phyloP scores from a whole-genome alignment of 2,888 invertebrate genomes.

The Eupithecia dodoneata region DNA sequence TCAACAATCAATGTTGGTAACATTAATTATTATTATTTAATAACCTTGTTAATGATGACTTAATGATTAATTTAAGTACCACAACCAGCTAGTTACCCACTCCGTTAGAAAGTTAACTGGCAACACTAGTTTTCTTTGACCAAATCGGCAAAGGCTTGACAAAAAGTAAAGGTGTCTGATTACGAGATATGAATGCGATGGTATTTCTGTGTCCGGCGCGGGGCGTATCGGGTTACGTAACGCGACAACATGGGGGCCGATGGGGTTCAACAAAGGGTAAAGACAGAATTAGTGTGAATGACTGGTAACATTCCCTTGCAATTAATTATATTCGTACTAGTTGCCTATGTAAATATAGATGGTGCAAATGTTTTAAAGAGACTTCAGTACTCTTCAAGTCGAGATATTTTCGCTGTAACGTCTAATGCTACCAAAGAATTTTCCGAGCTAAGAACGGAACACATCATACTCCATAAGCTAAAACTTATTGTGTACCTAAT shows the following conservation, averaged over 20 bases:
- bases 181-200: conserved; percentile 55
- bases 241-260: conserved; percentile 34
- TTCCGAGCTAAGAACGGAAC: too few relatives aligned
- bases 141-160: conserved; percentile 43
- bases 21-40: not conserved
- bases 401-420: too few relatives aligned
- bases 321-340: not conserved
- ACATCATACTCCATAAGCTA: too few relatives aligned
- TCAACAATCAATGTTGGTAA: not conserved
- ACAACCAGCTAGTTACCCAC: not conserved
- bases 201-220: conserved; percentile 29
- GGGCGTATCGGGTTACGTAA: conserved; percentile 35
- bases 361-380: too few relatives aligned
- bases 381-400: too few relatives aligned
- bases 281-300: conserved; percentile 7
- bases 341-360: too few relatives aligned
- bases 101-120: conserved; percentile 2
- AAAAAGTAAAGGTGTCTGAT: conserved; percentile 51
- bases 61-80: not conserved
- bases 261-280: not conserved
- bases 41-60: too few relatives aligned
- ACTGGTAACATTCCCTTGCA: not conserved
- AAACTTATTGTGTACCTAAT: too few relatives aligned
- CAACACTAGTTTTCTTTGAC: conserved; percentile 18
- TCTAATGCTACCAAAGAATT: too few relatives aligned